A percentile compares a stretch with the other conserved stretches of the same genome.
Evolutionary conservation across 2,113 vertebrate species (phyloP).

Genomic region (Cyprinodon tularosa): DNA sequence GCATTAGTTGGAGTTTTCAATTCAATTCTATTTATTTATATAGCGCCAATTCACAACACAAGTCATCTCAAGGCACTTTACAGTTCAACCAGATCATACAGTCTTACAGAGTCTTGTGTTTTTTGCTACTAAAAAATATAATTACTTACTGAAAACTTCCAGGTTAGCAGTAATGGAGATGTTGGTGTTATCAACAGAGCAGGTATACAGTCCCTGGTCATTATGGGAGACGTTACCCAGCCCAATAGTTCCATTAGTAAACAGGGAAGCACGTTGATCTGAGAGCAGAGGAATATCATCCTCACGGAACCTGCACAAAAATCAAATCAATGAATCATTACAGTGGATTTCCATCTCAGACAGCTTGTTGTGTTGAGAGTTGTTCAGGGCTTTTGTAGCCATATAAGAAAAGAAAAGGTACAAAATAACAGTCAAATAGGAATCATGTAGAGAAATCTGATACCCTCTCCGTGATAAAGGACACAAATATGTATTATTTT

Average conservation of each 20-base stretch:
- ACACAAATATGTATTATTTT: no score
- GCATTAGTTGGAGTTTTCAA: no score
- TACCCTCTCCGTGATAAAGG: no score
- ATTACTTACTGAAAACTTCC: slow-evolving; percentile 82
- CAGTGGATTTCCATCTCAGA: neutral
- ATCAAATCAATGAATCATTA: neutral
- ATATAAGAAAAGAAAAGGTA: neutral
- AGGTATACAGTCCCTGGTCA: slow-evolving; percentile 81
- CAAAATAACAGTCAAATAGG: neutral
- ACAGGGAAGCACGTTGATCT: slow-evolving; percentile 74
- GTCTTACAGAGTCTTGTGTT: neutral
- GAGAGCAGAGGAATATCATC: slow-evolving; percentile 64
- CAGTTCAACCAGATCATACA: no score
- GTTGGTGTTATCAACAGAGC: slow-evolving; percentile 74
- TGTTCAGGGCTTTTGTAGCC: neutral
- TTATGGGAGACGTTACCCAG: slow-evolving; percentile 68
- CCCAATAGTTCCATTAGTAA: slow-evolving; percentile 80
- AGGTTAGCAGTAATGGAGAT: slow-evolving; percentile 81
- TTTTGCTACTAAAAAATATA: neutral
- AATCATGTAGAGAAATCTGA: no score
- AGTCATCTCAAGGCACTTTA: no score
- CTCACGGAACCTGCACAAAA: slow-evolving; percentile 71
- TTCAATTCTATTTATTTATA: no score
- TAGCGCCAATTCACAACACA: no score
- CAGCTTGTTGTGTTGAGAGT: no score